Base-by-base conservation (phyloP, 2,113 vertebrate genomes). In the Microcebus ravelobensis region DNA sequence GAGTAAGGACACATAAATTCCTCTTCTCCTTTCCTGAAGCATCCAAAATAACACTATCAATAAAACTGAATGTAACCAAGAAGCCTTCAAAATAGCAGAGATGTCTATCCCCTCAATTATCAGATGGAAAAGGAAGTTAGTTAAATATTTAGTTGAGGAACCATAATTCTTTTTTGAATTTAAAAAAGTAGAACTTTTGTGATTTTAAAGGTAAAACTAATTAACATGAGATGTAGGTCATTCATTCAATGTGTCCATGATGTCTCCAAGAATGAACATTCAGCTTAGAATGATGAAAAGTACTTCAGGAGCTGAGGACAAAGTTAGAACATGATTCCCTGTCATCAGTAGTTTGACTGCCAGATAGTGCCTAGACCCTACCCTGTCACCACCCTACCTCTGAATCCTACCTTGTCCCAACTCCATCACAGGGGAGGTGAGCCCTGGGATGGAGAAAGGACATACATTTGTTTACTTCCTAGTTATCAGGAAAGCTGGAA, bases 161-260 rank as follows among this genome's bases (percentile, higher is more conserved):
- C 39, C 80, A 3, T 74, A 91, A 93, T 59, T 90, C 3, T 34
- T 91, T 81, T n/a, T 20, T 85, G 39, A 73, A 88, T 50, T 3
- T 93, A 88, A 95, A 94, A 34, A 63, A 93, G 27, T 74, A 91
- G 42, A 90, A n/a, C 7, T 1, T 45, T 25, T 36, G 34, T 95
- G 34, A 93, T 90, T 87, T 92, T 90, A 88, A 85, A 93, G 36
- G 55, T 83, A n/a, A 92, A 95, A 84, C 85, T 48, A 83, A 85
- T 42, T 73, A 92, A 92, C 55, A 79, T 50, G 80, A 90, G 52
- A 67, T 36, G 34, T 23, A 94, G 76, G 87, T 55, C 57, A 68
- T 79, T 87, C 25, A 65, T 82, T 87, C 39, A 57, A 90, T 25
- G 84, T 81, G 27, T 27, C 57, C 25, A 73, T 74, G 63, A 61